These are phyloP conservation scores for Agrochola lychnidis DNA, from an alignment of 2,888 invertebrate species.

Conservation along the genomic window DNA sequence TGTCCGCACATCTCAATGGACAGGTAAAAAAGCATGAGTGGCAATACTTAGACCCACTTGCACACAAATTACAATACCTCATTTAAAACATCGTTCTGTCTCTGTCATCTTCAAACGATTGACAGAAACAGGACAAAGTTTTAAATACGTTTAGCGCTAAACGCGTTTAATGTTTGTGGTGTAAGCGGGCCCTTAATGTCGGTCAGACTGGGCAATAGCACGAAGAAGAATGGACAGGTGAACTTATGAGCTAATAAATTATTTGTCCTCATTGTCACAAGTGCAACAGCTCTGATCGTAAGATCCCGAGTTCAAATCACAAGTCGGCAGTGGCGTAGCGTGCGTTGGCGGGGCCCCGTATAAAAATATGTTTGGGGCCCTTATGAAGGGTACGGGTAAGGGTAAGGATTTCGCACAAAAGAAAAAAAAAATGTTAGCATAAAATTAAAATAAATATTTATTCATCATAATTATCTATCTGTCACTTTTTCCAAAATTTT, in stretches of 20 bases:
- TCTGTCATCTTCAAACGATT: background rate
- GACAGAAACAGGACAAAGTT: background rate
- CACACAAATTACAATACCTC: background rate
- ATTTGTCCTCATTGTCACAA: background rate
- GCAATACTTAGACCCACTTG: background rate
- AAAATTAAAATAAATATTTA: too few species aligned
- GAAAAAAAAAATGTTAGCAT: too few species aligned
- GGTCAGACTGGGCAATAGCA: background rate
- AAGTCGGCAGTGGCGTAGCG: too few species aligned
- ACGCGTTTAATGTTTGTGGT: background rate
- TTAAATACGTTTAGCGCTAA: background rate
- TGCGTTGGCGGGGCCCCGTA: too few species aligned
- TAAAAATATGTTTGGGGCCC: too few species aligned
- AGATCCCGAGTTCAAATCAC: too few species aligned
- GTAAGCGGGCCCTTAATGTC: too few species aligned
- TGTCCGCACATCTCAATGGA: constrained; percentile 96
- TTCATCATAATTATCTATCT: too few species aligned
- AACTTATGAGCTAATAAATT: background rate
- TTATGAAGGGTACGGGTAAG: too few species aligned
- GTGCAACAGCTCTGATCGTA: background rate
- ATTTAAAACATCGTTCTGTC: too few species aligned
- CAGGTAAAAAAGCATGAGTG: constrained; percentile 91
- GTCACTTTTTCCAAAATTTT: too few species aligned
- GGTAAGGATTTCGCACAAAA: too few species aligned
- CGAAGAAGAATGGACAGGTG: background rate